Conservation (phyloP, 2,113 vertebrate species). For the Pedetes capensis region DNA sequence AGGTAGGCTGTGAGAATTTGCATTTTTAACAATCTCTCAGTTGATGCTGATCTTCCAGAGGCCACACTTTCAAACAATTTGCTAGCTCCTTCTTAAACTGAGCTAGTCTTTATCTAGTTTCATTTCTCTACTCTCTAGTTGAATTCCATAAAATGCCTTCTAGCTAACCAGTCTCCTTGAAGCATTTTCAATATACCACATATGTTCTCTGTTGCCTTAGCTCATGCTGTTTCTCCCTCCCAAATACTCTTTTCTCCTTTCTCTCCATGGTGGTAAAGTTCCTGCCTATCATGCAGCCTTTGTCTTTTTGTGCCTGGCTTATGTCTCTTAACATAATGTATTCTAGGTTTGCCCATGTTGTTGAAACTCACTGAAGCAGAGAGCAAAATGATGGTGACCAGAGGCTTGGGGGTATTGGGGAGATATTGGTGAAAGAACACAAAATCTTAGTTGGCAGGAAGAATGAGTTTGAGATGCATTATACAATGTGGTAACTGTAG, state of each 20-base stretch:
- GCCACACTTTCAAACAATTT: neutral
- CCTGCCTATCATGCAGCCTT: neutral
- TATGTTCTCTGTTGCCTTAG: neutral
- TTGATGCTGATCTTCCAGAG: neutral
- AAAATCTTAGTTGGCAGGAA: neutral
- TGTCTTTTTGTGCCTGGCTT: neutral
- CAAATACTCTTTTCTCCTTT: neutral
- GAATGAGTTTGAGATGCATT: neutral
- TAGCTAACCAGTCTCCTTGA: neutral
- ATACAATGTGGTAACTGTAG: neutral
- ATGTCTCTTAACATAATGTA: neutral
- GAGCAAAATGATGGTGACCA: neutral
- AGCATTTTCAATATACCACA: neutral
- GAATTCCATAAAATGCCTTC: neutral
- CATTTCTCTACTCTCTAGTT: neutral
- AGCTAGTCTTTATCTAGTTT: neutral
- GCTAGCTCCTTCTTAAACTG: neutral
- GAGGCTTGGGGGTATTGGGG: neutral
- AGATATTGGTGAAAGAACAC: neutral
- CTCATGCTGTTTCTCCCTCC: neutral
- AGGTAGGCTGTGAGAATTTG: neutral
- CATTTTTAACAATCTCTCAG: neutral
- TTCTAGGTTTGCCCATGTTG: neutral
- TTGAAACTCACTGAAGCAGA: neutral
- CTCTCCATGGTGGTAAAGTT: neutral